Conservation (phyloP, 35 echinoderm and acorn worm species). For the Lytechinus pictus region DNA sequence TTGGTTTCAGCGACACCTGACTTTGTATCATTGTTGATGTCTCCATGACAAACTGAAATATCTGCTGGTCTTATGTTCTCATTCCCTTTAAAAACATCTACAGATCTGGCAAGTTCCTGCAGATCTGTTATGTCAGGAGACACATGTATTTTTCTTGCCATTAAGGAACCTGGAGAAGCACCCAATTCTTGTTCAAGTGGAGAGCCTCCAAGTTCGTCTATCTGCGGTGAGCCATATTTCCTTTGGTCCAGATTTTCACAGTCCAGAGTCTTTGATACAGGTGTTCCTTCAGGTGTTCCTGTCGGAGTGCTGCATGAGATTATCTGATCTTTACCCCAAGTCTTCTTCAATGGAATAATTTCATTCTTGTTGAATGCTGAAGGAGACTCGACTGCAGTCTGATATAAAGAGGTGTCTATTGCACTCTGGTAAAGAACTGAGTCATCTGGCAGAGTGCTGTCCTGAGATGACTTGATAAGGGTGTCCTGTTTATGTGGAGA, state of each 20-base stretch:
- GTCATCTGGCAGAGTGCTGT: not conserved
- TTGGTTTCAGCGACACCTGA: not conserved
- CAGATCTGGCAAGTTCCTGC: not conserved
- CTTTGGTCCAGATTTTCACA: not conserved
- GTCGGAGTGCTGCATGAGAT: slow-evolving; percentile 7
- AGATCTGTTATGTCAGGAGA: not conserved
- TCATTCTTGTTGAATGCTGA: not conserved
- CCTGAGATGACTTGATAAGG: not conserved
- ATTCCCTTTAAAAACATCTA: not conserved
- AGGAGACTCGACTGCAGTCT: slow-evolving; percentile 64
- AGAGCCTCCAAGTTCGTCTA: not conserved
- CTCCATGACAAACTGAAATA: not conserved
- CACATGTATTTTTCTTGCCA: not conserved
- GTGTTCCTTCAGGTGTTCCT: not conserved
- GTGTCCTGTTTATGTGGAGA: not conserved
- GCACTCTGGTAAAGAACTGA: slow-evolving; percentile 59
- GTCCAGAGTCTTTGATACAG: not conserved
- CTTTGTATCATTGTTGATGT: not conserved
- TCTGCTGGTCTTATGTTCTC: not conserved
- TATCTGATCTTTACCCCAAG: slow-evolving; percentile 32
- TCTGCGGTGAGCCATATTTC: not conserved
- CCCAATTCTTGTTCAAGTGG: not conserved
- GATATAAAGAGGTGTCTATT: slow-evolving; percentile 54
- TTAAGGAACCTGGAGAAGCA: not conserved
- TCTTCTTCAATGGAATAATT: not conserved